Evolutionary conservation across 2,797 vertebrate species (phyloP).

Genomic region (Tragelaphus eurycerus): DNA sequence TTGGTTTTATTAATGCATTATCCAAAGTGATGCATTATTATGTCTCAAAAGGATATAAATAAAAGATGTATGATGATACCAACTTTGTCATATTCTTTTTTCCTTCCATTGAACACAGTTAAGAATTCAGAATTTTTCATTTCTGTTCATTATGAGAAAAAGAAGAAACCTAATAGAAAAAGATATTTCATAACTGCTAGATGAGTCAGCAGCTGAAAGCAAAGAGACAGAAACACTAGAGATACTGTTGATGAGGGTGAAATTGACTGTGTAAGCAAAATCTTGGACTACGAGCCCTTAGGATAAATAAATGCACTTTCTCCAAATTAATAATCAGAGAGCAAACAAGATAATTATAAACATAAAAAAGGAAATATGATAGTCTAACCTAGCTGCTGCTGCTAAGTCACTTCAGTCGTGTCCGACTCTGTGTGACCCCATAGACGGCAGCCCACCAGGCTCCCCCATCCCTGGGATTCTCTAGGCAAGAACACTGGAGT

Average conservation of each 20-base stretch:
- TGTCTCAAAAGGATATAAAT: background rate
- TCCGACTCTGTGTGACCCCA: no score
- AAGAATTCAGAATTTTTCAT: constrained; percentile 4
- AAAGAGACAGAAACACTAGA: background rate
- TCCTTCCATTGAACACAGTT: background rate
- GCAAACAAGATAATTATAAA: background rate
- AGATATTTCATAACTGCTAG: background rate
- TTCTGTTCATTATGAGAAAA: background rate
- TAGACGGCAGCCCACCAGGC: no score
- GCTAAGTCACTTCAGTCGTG: background rate
- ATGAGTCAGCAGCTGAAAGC: background rate
- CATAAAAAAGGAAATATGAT: background rate
- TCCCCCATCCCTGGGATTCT: no score
- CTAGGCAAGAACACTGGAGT: no score
- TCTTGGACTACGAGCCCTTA: background rate
- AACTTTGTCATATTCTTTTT: background rate
- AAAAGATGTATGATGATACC: background rate
- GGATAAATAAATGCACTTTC: background rate
- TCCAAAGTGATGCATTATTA: background rate
- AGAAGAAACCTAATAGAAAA: background rate
- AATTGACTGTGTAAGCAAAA: background rate
- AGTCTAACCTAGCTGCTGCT: background rate
- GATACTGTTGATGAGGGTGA: background rate
- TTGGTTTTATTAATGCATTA: background rate
- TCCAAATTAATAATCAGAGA: constrained; percentile 18